Base-by-base conservation (phyloP, 2,888 invertebrate genomes). In the Lutraria lutraria region DNA sequence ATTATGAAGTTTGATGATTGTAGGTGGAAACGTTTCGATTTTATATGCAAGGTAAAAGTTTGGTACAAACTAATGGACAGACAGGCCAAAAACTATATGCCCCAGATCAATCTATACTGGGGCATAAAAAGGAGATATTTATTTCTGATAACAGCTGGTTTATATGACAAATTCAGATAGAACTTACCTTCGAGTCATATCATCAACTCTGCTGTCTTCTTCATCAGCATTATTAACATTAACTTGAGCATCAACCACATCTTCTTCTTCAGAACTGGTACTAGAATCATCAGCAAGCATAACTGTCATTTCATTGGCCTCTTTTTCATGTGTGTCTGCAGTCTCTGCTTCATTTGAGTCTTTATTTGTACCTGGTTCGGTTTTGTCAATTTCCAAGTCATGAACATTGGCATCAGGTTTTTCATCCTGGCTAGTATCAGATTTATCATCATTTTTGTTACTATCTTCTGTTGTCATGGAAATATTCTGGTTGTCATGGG, bases 151-250 rank as follows among this genome's bases (percentile, higher is more conserved):
- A 43, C 2, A 43, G 43, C 43, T 4, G 43, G 43, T 43, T 43
- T 4, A 43, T 43, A 4, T 43, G 43, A 4, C 43, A 43, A 4
- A 43, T 4, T 43, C 43, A 43, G 43, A 2, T 43, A 43, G 8
- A 56, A 52, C 43, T 63, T 83, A 92, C 92, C 92, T 92, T 84
- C 89, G 88, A 52, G 92, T 92, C 88, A 92, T 81, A 56, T 92
- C 88, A 31, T 92, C 89, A 52, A 91, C 85, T 80, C 89, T 88
- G 76, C 88, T 87, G 76, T 86, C 87, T 0, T 82, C 34, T 76
- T 81, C 76, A 43, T 56, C 76, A 25, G 34, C 63, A 8, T 63
- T 54, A 80, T 53, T 34, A 29, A 63, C 53, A 21, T 16, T 4
- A 43, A 43, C 56, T 15, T 19, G 43, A 8, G 15, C 68, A 13